Percentiles rank a stretch among this genome's conserved stretches.
These are phyloP conservation scores for Fulmarus glacialis DNA, from an alignment of 2,113 vertebrate genomes.

Conservation along the genomic window DNA sequence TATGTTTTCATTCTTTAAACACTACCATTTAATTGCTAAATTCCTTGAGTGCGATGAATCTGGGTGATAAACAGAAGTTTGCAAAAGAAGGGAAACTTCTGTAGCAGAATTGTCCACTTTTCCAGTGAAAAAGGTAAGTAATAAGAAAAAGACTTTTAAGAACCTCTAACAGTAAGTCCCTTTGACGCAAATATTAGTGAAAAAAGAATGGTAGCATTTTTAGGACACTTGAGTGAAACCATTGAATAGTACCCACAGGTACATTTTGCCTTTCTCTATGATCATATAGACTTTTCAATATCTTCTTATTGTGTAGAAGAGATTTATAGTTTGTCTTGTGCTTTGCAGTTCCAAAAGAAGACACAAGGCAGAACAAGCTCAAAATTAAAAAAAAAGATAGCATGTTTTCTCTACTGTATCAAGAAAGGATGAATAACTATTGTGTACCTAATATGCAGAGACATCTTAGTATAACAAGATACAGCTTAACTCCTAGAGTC, in stretches of 20 bases:
- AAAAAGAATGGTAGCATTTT: not conserved
- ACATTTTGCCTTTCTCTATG: not conserved
- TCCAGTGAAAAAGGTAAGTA: not conserved
- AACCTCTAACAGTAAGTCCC: not conserved
- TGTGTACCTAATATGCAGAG: not conserved
- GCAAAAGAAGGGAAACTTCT: not conserved
- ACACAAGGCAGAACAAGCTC: not conserved
- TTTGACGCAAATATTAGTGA: not conserved
- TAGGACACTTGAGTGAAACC: not conserved
- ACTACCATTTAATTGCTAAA: not conserved
- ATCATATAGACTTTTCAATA: not conserved
- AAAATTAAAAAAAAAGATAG: not conserved
- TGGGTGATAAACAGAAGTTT: not conserved
- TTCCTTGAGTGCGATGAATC: not conserved
- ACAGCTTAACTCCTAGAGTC: constrained; percentile 57
- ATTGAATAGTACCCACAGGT: not conserved
- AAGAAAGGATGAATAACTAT: constrained; percentile 1
- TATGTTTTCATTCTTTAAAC: not conserved
- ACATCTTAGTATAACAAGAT: constrained; percentile 57
- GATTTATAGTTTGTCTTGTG: not conserved
- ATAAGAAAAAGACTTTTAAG: not conserved
- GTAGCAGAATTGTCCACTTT: not conserved
- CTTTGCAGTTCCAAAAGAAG: not conserved
- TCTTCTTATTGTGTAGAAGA: not conserved
- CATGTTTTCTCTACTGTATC: not conserved